A percentile compares a stretch with the other conserved stretches of the same genome.
Conservation (phyloP, 2,888 invertebrate genomes). For the Chydorus sphaericus region DNA sequence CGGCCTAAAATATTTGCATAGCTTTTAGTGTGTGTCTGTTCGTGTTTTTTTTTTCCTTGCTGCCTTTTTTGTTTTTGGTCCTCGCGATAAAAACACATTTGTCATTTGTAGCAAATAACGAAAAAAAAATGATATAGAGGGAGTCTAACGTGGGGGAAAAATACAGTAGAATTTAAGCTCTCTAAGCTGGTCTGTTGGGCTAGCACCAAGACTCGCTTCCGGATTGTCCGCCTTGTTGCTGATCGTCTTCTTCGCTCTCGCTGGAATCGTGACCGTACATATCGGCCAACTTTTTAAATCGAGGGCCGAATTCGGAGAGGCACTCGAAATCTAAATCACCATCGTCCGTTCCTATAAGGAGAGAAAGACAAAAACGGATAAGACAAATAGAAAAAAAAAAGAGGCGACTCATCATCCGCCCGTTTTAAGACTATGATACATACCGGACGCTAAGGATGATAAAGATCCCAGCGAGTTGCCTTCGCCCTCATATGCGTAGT, state of each 20-base stretch:
- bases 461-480: conserved; percentile 84
- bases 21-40: too few relatives aligned
- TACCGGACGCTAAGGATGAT: conserved; percentile 78
- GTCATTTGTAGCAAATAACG: too few relatives aligned
- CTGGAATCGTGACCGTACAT: conserved; percentile 86
- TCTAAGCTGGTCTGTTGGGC: not conserved
- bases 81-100: not conserved
- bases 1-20: too few relatives aligned
- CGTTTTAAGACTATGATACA: conserved; percentile 31
- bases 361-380: not conserved
- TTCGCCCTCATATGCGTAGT: conserved; percentile 96
- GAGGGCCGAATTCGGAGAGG: conserved; percentile 85
- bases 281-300: conserved; percentile 82
- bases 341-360: conserved; percentile 56
- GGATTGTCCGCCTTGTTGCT: conserved; percentile 5
- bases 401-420: not conserved
- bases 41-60: not conserved
- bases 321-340: conserved; percentile 89
- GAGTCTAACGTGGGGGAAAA: too few relatives aligned
- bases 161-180: conserved; percentile 4
- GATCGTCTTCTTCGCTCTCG: conserved; percentile 51
- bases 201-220: conserved; percentile 11
- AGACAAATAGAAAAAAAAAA: conserved; percentile 6
- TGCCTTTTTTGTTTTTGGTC: not conserved
- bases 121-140: too few relatives aligned